Evolutionary conservation across 2,113 vertebrate species (phyloP), one percentile per base, ranked within the genome.

Genomic region (Crotalus viridis): DNA sequence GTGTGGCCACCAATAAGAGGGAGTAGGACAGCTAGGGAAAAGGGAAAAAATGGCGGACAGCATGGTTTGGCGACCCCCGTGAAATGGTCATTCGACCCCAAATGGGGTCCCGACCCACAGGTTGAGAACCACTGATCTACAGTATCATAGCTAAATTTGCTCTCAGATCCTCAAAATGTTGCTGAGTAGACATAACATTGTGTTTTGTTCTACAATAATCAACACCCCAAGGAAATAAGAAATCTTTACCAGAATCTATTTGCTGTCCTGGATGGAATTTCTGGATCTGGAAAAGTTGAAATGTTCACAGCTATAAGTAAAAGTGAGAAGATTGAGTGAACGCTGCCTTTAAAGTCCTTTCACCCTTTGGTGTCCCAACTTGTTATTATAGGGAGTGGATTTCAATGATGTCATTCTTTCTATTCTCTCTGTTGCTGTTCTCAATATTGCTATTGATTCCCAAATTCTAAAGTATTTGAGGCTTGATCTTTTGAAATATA

Each of bases 381-480:
- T 91, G 43, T 91, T 87, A 86, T 91, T 39, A 33, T 28, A 91
- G 56, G 91, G 85, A 61, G 91, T 91, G 28, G 17, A 12, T 48
- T 59, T 28, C 28, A n/a, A 10, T 91, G 43, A 61, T 51, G 57
- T n/a, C 39, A 59, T 51, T 87, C 39, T 61, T 91, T 61, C 43
- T 22, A 22, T 61, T 48, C 15, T 57, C 26, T 3, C 5, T 33
- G 64, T 69, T 64, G 61, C 4, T 69, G 61, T 69, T 15, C 28
- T 69, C 10, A n/a, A 15, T n/a, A 69, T 69, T 69, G 4, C 17
- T 74, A 33, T n/a, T 74, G 69, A 33, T 33, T 74, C 2, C 69
- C 13, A 17, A 74, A 33, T 74, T 61, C 61, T 4, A 9, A 56
- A 86, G 24, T 57, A 24, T 87, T 87, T 51, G 7, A 85, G 3